Evolutionary conservation across 2,888 invertebrate species (phyloP).

Genomic region (Lasioglossum malachurum): DNA sequence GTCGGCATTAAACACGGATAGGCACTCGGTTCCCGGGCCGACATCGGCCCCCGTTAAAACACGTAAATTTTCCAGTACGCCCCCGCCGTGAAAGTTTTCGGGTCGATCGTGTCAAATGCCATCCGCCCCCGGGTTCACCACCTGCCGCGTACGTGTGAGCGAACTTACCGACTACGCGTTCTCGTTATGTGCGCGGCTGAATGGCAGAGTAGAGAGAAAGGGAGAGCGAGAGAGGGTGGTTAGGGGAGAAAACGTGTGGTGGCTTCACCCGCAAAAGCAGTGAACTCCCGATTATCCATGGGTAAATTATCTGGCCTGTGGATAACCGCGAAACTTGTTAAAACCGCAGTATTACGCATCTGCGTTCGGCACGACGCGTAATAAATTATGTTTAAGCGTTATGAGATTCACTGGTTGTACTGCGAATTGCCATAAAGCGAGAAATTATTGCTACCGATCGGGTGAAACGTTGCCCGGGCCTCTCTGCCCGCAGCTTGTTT

Average conservation of each 20-base stretch:
- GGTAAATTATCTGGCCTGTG: conserved; percentile 61
- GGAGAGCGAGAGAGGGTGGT: not conserved
- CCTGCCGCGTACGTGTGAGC: conserved; percentile 26
- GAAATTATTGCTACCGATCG: conserved; percentile 40
- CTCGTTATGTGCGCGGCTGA: conserved; percentile 9
- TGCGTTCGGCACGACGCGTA: conserved; percentile 43
- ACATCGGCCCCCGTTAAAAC: conserved; percentile 3
- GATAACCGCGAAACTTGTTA: conserved; percentile 63
- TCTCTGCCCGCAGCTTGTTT: too few species aligned
- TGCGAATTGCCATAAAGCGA: conserved; percentile 27
- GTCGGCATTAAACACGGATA: conserved; percentile 54
- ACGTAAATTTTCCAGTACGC: conserved; percentile 33
- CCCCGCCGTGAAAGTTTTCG: conserved; percentile 11
- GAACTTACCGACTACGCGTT: conserved; percentile 27
- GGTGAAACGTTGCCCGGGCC: not conserved
- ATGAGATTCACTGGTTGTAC: conserved; percentile 33
- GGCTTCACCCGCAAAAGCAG: conserved; percentile 45
- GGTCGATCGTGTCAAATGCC: conserved; percentile 33
- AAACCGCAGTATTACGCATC: conserved; percentile 54
- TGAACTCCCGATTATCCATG: conserved; percentile 62
- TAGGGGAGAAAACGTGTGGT: conserved; percentile 1
- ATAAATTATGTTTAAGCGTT: conserved; percentile 58
- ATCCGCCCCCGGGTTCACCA: not conserved
- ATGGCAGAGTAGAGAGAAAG: not conserved
- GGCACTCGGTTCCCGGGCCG: conserved; percentile 54